A percentile compares a stretch with the other conserved stretches of the same genome.
Conservation (phyloP, 2,113 vertebrate species). For the Ovis aries region DNA sequence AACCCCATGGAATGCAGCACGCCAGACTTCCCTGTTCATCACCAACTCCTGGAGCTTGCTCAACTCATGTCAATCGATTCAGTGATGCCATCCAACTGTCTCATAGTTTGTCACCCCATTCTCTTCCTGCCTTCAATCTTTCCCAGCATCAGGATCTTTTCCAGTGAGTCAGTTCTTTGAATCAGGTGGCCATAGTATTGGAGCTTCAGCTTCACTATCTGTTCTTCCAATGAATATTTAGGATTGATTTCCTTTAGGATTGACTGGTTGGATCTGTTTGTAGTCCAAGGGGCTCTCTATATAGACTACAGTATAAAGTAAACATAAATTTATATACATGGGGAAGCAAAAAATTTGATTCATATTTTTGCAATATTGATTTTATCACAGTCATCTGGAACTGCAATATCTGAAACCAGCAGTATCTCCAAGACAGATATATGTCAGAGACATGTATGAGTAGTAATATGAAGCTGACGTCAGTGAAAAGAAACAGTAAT, state of each 20-base stretch:
- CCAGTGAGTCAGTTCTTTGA: neutral
- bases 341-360: neutral
- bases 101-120: neutral
- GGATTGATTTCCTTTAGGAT: neutral
- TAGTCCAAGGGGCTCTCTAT: neutral
- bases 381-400: neutral
- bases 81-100: neutral
- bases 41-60: neutral
- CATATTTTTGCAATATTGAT: neutral
- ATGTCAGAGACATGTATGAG: neutral
- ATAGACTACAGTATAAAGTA: neutral
- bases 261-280: neutral
- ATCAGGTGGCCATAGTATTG: neutral
- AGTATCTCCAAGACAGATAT: neutral
- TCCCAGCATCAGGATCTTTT: neutral
- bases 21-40: neutral
- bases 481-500: neutral
- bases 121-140: neutral
- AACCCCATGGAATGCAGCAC: neutral
- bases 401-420: neutral
- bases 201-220: neutral
- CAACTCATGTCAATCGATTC: neutral
- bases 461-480: neutral
- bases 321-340: neutral
- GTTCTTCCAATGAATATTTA: neutral